Evolutionary conservation across 2,113 vertebrate species (phyloP).

Genomic region (Silurus glanis): DNA sequence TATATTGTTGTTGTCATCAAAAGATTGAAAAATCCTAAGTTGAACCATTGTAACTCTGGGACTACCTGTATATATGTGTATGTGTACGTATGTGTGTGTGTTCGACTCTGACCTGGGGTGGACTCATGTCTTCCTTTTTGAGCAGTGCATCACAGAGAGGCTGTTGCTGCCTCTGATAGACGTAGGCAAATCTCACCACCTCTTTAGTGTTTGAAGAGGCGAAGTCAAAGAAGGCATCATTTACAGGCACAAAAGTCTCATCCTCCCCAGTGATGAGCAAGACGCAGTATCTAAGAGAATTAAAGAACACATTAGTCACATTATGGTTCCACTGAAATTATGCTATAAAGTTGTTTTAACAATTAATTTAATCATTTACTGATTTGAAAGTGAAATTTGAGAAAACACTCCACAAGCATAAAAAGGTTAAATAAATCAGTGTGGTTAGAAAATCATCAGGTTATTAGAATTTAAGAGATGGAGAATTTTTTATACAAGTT

Average conservation of each 20-base stretch:
- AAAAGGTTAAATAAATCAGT: not conserved
- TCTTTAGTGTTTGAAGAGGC: slow-evolving; percentile 86
- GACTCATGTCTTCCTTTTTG: slow-evolving; percentile 63
- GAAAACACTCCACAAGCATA: not conserved
- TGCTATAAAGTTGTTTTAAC: not conserved
- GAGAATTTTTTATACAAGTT: not conserved
- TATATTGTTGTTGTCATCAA: too few relatives aligned
- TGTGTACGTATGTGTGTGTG: too few relatives aligned
- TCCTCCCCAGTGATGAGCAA: slow-evolving; percentile 83
- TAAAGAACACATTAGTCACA: not conserved
- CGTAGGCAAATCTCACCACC: slow-evolving; percentile 85
- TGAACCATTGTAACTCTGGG: too few relatives aligned
- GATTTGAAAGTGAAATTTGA: not conserved
- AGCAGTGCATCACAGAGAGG: slow-evolving; percentile 82
- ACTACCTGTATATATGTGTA: too few relatives aligned
- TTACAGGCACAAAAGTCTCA: slow-evolving; percentile 70
- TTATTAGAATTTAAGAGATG: not conserved
- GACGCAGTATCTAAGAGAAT: slow-evolving; percentile 83
- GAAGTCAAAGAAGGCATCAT: slow-evolving; percentile 85
- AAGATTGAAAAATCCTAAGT: too few relatives aligned
- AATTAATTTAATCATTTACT: not conserved
- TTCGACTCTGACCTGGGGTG: slow-evolving; percentile 64
- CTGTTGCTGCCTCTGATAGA: slow-evolving; percentile 81
- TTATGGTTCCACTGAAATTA: not conserved
- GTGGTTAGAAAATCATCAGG: not conserved